Percentiles rank a stretch among this genome's conserved stretches.
Evolutionary conservation across 2,797 vertebrate genomes (phyloP).

Genomic region (Erpetoichthys calabaricus): DNA sequence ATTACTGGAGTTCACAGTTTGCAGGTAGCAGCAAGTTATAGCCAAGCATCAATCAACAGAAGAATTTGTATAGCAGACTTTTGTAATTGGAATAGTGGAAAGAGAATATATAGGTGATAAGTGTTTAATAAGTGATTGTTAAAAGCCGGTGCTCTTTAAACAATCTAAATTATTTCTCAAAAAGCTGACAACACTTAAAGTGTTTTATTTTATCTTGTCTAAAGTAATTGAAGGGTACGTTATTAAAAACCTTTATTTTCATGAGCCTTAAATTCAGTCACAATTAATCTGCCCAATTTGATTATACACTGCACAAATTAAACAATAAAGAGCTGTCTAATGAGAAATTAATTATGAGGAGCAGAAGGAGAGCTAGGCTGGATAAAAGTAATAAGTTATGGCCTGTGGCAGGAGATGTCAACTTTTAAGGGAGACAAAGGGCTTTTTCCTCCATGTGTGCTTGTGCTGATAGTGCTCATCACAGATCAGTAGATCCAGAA

Average conservation of each 20-base stretch:
- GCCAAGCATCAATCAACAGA: constrained; percentile 42
- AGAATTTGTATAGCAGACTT: constrained; percentile 54
- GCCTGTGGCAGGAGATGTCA: constrained; percentile 64
- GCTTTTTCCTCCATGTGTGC: constrained; percentile 78
- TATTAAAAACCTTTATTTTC: constrained; percentile 85
- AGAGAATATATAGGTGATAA: constrained; percentile 74
- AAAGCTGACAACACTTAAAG: constrained; percentile 56
- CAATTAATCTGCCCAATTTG: constrained; percentile 99
- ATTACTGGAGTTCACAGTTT: too few species aligned
- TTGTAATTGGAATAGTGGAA: constrained; percentile 56
- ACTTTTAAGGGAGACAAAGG: constrained; percentile 81
- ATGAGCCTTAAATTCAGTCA: constrained; percentile 76
- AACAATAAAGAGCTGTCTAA: constrained; percentile 99
- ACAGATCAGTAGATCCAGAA: constrained; percentile 96
- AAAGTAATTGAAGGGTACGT: constrained; percentile 64
- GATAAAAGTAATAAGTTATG: constrained; percentile 72
- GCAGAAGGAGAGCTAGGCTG: constrained; percentile 66
- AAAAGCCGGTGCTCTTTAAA: constrained; percentile 65
- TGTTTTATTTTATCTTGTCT: constrained; percentile 70
- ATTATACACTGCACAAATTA: constrained; percentile 99
- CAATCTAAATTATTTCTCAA: constrained; percentile 73
- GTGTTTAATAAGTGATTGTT: constrained; percentile 72
- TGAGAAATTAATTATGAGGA: constrained; percentile 98
- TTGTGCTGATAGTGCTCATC: constrained; percentile 87
- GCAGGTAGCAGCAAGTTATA: constrained; percentile 19